A percentile compares a stretch with the other conserved stretches of the same genome.
phyloP scores from a whole-genome alignment of 2,888 invertebrate species.

The Sinodicranocentrus sp. region DNA sequence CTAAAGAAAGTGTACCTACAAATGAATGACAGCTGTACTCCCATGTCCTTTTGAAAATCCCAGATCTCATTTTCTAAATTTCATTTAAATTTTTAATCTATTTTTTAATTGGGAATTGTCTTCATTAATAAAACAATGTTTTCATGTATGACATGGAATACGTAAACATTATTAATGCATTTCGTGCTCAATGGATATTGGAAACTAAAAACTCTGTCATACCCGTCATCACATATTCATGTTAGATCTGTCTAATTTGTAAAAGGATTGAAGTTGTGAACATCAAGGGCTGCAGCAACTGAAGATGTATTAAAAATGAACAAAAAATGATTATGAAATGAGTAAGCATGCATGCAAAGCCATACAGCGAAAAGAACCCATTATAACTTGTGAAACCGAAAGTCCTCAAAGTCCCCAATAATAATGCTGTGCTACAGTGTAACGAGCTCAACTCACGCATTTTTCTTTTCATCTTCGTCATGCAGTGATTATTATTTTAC shows the following conservation, averaged over 20 bases:
- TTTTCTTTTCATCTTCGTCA: constrained; percentile 31
- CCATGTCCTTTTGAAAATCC: no score
- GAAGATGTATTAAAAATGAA: constrained; percentile 24
- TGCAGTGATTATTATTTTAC: constrained; percentile 43
- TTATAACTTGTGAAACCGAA: constrained; percentile 61
- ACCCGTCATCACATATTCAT: background rate
- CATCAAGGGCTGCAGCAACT: constrained; percentile 35
- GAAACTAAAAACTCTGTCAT: background rate
- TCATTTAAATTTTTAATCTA: background rate
- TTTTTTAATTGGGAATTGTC: constrained; percentile 47
- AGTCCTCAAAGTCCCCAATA: constrained; percentile 45
- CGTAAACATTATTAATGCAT: constrained; percentile 3
- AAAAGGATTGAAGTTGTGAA: constrained; percentile 18
- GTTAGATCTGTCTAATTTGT: constrained; percentile 15
- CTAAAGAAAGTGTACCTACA: background rate
- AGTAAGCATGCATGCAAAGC: constrained; percentile 24
- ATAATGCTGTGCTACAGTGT: constrained; percentile 21
- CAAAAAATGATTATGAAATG: constrained; percentile 51
- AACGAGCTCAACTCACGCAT: constrained; percentile 41
- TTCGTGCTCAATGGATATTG: background rate
- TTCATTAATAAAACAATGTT: constrained; percentile 16
- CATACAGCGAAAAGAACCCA: background rate
- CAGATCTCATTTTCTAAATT: background rate
- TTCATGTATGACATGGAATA: background rate
- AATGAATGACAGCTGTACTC: no score